Percentiles rank a stretch among this genome's conserved stretches.
These are phyloP conservation scores for Mesoligia furuncula DNA, from an alignment of 2,888 invertebrate species.

Conservation along the genomic window DNA sequence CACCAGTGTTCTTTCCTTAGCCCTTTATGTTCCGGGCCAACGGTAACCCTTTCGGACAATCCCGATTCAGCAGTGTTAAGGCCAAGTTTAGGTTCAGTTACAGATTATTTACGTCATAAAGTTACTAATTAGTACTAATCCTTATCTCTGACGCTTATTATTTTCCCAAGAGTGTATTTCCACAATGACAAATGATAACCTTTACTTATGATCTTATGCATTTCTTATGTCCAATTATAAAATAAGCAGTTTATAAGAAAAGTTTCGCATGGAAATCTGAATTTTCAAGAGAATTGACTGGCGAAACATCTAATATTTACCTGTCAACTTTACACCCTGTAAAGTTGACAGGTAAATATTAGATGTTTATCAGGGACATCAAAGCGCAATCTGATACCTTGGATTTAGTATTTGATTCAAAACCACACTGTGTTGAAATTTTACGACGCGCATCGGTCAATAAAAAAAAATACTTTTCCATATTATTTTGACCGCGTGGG, in stretches of 20 bases:
- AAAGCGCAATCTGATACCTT: no score
- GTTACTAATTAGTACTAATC: conserved; percentile 8
- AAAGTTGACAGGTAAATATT: no score
- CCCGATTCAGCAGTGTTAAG: conserved; percentile 49
- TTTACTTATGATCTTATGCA: conserved; percentile 4
- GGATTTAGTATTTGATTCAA: no score
- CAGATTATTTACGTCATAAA: conserved; percentile 23
- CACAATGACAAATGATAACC: conserved; percentile 37
- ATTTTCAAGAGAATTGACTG: neutral
- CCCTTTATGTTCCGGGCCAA: no score
- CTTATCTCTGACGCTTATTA: conserved; percentile 23
- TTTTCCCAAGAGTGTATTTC: conserved; percentile 43
- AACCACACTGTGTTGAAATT: no score
- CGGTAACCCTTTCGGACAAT: no score
- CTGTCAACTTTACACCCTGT: neutral
- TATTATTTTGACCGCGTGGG: no score
- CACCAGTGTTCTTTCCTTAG: no score
- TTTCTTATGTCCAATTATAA: neutral
- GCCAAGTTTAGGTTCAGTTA: conserved; percentile 35
- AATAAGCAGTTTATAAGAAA: neutral
- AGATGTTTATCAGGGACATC: no score
- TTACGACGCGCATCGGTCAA: no score
- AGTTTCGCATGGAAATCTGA: neutral
- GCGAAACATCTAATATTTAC: neutral
- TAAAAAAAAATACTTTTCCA: no score